Base-by-base conservation (phyloP, 2,888 invertebrate genomes). In the Sinelater perroti region DNA sequence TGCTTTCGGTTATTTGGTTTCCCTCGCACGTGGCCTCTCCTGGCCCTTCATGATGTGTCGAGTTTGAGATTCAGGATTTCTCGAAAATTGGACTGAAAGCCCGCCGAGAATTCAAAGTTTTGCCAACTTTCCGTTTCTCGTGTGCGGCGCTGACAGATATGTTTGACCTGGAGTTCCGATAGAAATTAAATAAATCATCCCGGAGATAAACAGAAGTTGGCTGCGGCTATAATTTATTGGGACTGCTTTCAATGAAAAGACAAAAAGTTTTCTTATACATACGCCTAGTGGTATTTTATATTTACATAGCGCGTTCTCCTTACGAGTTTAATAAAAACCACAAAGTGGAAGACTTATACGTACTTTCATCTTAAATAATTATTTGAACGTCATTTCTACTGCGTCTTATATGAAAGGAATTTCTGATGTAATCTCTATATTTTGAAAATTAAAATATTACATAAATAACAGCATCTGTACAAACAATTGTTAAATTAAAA, bases 1-100 rank as follows among this genome's bases (percentile, higher is more conserved):
- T 46, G 45, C 45, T 53, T 53, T 45, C 45, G 36, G 45, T 53
- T 53, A 53, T 53, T 53, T 36, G 45, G 45, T 24, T 53, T 53
- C 35, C 36, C 45, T 53, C 36, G 53, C 53, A 53, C 53, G 53
- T 53, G 44, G 45, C 28, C 49, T 35, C 53, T 53, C 24, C 26
- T 53, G 35, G 44, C 18, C 20, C 31, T 13, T 35, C 53, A 53
- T 45, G 35, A 53, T 53, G 53, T 53, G 53, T 53, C 24, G 53
- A 53, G 53, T 45, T 53, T 36, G 26, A 45, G 53, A 45, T 53
- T 53, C 53, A 28, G 36, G 31, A 44, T 42, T 53, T 45, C 24
- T 53, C 53, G 14, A 21, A 45, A 53, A 53, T 52, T 52, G 52
- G 30, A 52, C 42, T 50, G 24, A 21, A 40, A 52, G 42, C 33